phyloP scores from a whole-genome alignment of 2,113 vertebrate species.

The Mirounga angustirostris region DNA sequence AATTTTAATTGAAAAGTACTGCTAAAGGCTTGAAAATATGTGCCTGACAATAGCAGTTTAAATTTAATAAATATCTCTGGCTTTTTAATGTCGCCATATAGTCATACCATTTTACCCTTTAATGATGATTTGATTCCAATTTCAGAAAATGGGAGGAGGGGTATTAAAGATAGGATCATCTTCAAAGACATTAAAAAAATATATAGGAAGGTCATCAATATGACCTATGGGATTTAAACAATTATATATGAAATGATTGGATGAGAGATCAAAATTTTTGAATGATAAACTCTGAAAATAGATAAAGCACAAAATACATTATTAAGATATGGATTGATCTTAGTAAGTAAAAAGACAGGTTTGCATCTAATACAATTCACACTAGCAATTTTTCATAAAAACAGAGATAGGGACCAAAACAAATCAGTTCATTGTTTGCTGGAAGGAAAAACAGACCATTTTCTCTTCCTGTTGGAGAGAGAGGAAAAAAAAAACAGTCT shows the following conservation, averaged over 20 bases:
- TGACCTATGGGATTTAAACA: conserved; percentile 59
- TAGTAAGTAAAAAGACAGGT: conserved; percentile 56
- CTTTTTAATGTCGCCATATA: conserved; percentile 28
- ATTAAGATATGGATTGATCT: conserved; percentile 26
- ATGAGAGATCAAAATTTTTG: conserved; percentile 41
- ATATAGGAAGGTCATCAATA: conserved; percentile 62
- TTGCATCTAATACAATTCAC: conserved; percentile 41
- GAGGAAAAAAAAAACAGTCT: background rate
- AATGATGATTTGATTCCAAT: conserved; percentile 72
- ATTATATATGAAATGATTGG: conserved; percentile 55
- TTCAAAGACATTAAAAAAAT: conserved; percentile 69
- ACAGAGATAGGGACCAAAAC: conserved; percentile 43
- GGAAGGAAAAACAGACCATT: background rate
- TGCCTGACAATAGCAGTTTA: conserved; percentile 57
- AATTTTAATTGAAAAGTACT: conserved; percentile 75
- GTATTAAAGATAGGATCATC: conserved; percentile 57
- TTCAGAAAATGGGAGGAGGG: conserved; percentile 52
- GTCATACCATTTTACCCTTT: conserved; percentile 65
- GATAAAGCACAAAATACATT: conserved; percentile 41
- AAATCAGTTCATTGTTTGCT: background rate
- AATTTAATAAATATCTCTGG: conserved; percentile 61
- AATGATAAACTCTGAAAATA: background rate
- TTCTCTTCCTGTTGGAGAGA: background rate
- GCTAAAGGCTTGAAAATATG: conserved; percentile 63
- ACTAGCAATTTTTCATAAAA: conserved; percentile 55